A percentile compares a stretch with the other conserved stretches of the same genome.
Conservation (phyloP, 2,797 vertebrate genomes). For the Heteromormyrus szaboi region DNA sequence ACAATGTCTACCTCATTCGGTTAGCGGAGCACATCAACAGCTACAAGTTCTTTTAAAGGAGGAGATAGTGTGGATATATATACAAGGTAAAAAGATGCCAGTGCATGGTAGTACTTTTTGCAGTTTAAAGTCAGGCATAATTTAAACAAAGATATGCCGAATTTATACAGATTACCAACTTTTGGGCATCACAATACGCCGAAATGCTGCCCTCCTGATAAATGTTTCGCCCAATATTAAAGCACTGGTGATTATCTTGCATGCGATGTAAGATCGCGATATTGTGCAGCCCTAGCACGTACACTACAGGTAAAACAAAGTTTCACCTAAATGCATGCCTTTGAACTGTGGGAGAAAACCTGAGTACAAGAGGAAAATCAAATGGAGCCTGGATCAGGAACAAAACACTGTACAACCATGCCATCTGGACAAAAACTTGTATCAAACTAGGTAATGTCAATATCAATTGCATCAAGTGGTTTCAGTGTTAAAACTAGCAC, state of each 20-base stretch:
- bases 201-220: not conserved
- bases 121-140: no score
- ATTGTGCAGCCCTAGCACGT: not conserved
- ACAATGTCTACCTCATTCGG: no score
- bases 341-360: not conserved
- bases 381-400: not conserved
- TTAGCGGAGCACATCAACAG: no score
- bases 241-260: not conserved
- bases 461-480: not conserved
- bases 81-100: not conserved
- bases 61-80: not conserved
- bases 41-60: no score
- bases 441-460: not conserved
- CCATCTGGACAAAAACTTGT: not conserved
- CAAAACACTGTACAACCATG: not conserved
- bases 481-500: conserved; percentile 12
- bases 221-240: not conserved
- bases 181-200: not conserved
- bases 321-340: not conserved
- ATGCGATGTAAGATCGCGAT: not conserved
- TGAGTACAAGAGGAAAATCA: not conserved
- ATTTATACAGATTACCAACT: not conserved
- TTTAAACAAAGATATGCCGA: no score
- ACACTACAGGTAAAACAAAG: not conserved
- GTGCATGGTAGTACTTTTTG: not conserved